Conservation (phyloP, 2,113 vertebrate genomes). For the Gulo gulo region DNA sequence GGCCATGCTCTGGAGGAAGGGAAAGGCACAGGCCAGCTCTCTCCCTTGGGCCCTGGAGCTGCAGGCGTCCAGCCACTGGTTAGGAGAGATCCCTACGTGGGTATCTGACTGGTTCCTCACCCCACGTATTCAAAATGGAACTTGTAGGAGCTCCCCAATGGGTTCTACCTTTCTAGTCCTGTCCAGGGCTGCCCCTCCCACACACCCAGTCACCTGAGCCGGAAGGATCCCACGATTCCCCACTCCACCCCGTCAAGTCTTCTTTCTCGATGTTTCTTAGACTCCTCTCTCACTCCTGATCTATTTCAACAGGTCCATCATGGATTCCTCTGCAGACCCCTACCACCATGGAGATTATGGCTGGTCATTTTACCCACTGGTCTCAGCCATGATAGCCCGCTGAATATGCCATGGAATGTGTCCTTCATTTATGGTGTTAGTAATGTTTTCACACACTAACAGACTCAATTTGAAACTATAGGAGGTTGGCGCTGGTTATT, state of each 20-base stretch:
- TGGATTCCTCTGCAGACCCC: neutral
- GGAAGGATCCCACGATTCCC: neutral
- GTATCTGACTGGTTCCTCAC: neutral
- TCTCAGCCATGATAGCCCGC: neutral
- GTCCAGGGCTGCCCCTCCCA: neutral
- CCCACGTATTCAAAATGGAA: neutral
- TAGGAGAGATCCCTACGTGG: neutral
- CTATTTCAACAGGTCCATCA: neutral
- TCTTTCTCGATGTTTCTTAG: neutral
- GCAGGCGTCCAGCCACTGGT: neutral
- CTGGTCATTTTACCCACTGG: neutral
- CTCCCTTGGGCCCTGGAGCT: neutral
- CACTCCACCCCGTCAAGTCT: neutral
- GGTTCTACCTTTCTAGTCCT: neutral
- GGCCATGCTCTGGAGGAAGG: neutral
- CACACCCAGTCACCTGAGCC: neutral
- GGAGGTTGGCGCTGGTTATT: neutral
- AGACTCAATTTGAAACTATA: neutral
- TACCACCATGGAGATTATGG: neutral
- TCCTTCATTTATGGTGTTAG: neutral
- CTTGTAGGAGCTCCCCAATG: neutral
- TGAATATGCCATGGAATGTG: fast-evolving
- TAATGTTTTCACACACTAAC: neutral
- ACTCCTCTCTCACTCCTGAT: neutral
- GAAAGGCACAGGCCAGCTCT: neutral